phyloP scores from a whole-genome alignment of 53 echinoderm and acorn worm species.

The Astropecten irregularis region DNA sequence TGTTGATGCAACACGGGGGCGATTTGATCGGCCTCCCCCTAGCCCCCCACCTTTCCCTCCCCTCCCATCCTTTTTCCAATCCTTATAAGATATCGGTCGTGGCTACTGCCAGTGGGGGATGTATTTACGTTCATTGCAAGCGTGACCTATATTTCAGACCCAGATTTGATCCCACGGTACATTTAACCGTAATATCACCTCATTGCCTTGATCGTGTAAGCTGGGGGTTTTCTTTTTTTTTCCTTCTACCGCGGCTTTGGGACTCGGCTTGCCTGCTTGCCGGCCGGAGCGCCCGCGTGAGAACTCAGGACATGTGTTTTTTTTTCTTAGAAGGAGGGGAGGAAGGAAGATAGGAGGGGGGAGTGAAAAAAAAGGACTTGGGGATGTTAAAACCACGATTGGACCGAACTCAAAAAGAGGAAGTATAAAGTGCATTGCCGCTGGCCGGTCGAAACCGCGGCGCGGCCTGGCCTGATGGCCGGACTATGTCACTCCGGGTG shows the following conservation, averaged over 20 bases:
- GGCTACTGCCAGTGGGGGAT: slow-evolving; percentile 26
- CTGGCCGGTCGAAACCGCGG: slow-evolving; percentile 5
- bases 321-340: background rate
- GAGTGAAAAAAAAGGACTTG: too few relatives aligned
- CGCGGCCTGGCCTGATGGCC: too few relatives aligned
- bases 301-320: too few relatives aligned
- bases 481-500: slow-evolving; percentile 28
- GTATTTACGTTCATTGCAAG: slow-evolving; percentile 41
- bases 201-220: slow-evolving; percentile 59
- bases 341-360: too few relatives aligned
- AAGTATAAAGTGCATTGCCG: slow-evolving; percentile 53
- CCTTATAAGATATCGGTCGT: slow-evolving; percentile 50
- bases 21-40: too few relatives aligned
- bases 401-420: background rate
- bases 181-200: slow-evolving; percentile 68
- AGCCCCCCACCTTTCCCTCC: too few relatives aligned
- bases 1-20: slow-evolving; percentile 33
- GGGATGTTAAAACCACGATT: slow-evolving; percentile 17
- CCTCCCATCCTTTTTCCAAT: too few relatives aligned
- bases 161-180: slow-evolving; percentile 58
- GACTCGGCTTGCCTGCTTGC: background rate
- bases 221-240: too few relatives aligned
- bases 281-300: too few relatives aligned
- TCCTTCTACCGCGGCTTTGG: too few relatives aligned
- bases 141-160: slow-evolving; percentile 63